Base-by-base conservation (phyloP, 2,797 vertebrate species). In the Heliangelus exortis region DNA sequence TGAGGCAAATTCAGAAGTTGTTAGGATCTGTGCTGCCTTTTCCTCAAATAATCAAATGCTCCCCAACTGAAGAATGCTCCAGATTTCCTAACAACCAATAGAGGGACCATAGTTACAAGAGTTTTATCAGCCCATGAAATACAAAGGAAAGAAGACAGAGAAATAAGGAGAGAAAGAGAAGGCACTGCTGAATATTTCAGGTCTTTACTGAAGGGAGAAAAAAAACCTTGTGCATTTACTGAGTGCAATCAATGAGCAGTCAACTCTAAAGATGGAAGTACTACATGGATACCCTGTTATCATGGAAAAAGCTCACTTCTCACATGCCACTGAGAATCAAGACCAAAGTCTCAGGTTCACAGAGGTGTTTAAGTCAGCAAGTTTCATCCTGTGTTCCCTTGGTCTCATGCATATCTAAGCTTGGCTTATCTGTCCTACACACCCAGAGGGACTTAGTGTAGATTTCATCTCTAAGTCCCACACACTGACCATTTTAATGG, bases 401-500 rank as follows among this genome's bases (percentile, higher is more conserved):
- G 2, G 51, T 62, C 58, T 62, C 7, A 3, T 31, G 31, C 19
- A 20, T 43, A 26, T n/a, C 29, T 45, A 17, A 84, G 72, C 55
- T 39, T 59, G 47, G n/a, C 41, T 95, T 68, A 72, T 57, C 33
- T 51, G 19, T 43, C 80, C 74, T 55, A 39, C 2, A 3, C 41
- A 92, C 45, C 12, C 63, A 82, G 84, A 84, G 16, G 13, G 31
- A 82, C 36, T 29, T 59, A 83, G 43, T n/a, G 61, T 57, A 84
- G 80, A 91, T 71, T 95, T 92, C 58, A 69, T 43, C 88, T 75
- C 9, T 65, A 90, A 85, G 69, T 96, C 72, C 95, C 33, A 10
- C 2, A 1, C 9, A 7, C 34, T 63, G 68, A 90, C 62, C 87
- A 83, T 89, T 96, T 94, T 95, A 95, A 96, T 94, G n/a, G 92